phyloP scores from a whole-genome alignment of 2,113 vertebrate genomes.

The Ammodramus savannarum region DNA sequence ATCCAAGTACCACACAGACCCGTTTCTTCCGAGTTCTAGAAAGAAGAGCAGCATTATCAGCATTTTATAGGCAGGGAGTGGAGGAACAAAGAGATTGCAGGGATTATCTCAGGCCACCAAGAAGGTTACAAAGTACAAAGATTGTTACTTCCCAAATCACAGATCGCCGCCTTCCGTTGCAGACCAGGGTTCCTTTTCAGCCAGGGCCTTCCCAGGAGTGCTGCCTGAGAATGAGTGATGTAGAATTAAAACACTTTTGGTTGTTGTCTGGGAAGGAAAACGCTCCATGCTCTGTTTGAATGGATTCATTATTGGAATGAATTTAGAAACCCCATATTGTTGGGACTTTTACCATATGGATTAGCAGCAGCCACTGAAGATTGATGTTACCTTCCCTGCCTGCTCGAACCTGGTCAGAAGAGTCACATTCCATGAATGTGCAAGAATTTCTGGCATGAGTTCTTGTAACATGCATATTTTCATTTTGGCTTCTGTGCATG shows the following conservation, averaged over 20 bases:
- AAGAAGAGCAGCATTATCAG: not conserved
- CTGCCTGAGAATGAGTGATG: rapidly evolving
- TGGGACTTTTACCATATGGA: not conserved
- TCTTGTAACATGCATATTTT: slow-evolving; percentile 40
- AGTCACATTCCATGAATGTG: slow-evolving; percentile 22
- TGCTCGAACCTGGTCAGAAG: not conserved
- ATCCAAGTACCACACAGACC: not conserved
- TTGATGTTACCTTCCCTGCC: not conserved
- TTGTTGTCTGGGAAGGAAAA: not conserved
- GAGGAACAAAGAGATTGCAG: not conserved
- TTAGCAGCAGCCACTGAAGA: not conserved
- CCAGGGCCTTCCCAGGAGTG: not conserved
- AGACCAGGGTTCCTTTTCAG: not conserved
- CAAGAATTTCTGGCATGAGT: slow-evolving; percentile 47
- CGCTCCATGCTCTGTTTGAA: rapidly evolving
- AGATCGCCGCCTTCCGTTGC: not conserved
- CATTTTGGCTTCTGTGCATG: slow-evolving; percentile 26
- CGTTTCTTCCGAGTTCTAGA: not conserved
- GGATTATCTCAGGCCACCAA: not conserved
- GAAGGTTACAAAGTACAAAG: not conserved
- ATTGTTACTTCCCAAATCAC: not conserved
- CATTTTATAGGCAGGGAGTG: not conserved
- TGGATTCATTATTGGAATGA: not conserved
- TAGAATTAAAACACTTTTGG: not conserved
- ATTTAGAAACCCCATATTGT: not conserved